phyloP scores from a whole-genome alignment of 2,797 vertebrate species.

The Siniperca scherzeri region DNA sequence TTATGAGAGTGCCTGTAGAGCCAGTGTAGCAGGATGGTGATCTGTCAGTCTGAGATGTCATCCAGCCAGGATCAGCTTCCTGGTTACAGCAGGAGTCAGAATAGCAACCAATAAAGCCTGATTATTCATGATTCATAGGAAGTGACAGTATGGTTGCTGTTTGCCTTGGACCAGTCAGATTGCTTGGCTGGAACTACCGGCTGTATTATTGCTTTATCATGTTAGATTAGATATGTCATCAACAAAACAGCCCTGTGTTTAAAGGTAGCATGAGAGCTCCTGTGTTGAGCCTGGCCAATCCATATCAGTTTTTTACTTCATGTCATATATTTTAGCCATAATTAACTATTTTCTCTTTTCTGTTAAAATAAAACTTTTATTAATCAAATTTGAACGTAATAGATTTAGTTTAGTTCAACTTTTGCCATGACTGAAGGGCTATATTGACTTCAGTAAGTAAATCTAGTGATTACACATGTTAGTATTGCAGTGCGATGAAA shows the following conservation, averaged over 20 bases:
- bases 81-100: conserved; percentile 39
- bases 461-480: not conserved
- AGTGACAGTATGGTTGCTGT: not conserved
- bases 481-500: not conserved
- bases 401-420: not conserved
- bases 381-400: not conserved
- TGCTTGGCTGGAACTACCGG: not conserved
- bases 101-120: conserved; percentile 21
- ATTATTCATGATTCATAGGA: conserved; percentile 40
- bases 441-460: not conserved
- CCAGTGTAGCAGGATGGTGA: conserved; percentile 29
- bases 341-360: not conserved
- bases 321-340: not conserved
- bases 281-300: not conserved
- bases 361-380: not conserved
- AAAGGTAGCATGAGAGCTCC: conserved; percentile 22
- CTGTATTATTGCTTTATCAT: conserved; percentile 37
- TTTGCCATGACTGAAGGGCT: not conserved
- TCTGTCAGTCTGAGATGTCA: conserved; percentile 34
- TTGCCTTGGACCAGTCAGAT: conserved; percentile 33
- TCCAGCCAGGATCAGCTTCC: conserved; percentile 31
- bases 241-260: not conserved
- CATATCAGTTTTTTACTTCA: too few relatives aligned
- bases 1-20: conserved; percentile 22
- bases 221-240: conserved; percentile 50